A percentile compares a stretch with the other conserved stretches of the same genome.
Conservation (phyloP, 2,113 vertebrate genomes). For the Ceyx margarethae region DNA sequence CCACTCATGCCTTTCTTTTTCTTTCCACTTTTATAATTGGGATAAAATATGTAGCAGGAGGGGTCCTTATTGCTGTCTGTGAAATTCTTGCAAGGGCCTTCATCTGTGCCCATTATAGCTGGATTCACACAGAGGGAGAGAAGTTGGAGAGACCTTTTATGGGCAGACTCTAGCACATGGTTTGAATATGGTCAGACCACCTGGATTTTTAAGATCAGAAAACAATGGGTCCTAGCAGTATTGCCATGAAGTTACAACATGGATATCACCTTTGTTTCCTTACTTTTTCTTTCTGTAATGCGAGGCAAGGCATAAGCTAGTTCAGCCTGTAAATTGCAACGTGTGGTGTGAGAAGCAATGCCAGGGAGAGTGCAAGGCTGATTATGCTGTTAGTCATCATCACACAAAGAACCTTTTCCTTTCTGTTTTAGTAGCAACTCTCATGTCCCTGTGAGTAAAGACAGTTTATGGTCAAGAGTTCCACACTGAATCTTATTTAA, state of each 20-base stretch:
- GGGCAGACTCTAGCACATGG: not conserved
- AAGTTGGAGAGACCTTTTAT: not conserved
- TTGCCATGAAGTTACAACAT: not conserved
- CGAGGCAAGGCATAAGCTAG: not conserved
- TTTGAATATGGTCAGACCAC: not conserved
- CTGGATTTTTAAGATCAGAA: not conserved
- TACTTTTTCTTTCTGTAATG: not conserved
- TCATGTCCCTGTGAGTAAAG: not conserved
- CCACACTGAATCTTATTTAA: not conserved
- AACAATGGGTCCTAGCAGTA: not conserved
- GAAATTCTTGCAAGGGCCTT: not conserved
- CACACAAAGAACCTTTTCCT: not conserved
- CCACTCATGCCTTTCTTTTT: not conserved
- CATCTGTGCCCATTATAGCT: not conserved
- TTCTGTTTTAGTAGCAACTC: not conserved
- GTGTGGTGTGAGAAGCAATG: not conserved
- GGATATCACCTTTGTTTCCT: not conserved
- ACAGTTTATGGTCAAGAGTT: not conserved
- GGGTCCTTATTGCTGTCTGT: not conserved
- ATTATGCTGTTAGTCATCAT: not conserved
- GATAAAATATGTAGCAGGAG: not conserved
- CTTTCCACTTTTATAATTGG: not conserved
- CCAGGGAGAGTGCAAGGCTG: not conserved
- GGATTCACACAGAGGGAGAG: not conserved
- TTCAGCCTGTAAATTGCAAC: not conserved